Evolutionary conservation across 2,113 vertebrate genomes (phyloP).

Genomic region (Ophthalmolycus amberensis): DNA sequence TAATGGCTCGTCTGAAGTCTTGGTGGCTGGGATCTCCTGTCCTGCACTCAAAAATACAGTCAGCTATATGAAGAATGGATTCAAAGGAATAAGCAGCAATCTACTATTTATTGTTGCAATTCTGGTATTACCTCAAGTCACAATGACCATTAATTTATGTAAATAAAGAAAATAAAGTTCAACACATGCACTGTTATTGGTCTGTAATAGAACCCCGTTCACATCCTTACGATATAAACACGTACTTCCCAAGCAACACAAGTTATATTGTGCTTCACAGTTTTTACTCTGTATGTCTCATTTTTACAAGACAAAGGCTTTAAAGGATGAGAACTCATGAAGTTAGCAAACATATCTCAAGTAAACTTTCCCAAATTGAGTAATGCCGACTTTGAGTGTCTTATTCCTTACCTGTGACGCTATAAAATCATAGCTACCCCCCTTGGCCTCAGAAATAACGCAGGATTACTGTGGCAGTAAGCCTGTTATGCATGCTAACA

Average conservation of each 20-base stretch:
- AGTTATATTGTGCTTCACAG: not conserved
- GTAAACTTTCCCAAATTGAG: not conserved
- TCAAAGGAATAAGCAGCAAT: not conserved
- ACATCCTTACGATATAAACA: not conserved
- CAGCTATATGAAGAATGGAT: not conserved
- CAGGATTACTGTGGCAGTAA: not conserved
- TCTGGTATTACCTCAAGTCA: not conserved
- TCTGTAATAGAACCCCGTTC: not conserved
- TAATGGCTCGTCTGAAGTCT: constrained; percentile 15
- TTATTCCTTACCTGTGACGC: not conserved
- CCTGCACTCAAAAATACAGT: not conserved
- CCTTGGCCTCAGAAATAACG: not conserved
- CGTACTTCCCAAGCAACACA: not conserved
- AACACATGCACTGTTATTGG: not conserved
- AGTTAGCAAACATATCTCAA: not conserved
- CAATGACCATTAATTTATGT: not conserved
- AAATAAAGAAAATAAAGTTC: too few species aligned
- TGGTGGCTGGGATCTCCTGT: not conserved
- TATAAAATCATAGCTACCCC: not conserved
- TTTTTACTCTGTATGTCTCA: not conserved
- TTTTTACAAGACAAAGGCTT: not conserved
- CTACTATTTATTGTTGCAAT: not conserved
- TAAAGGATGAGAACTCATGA: not conserved
- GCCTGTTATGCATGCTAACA: not conserved
- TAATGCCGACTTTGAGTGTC: not conserved